Base-by-base conservation (phyloP, 2,888 invertebrate genomes). In the Zele albiditarsus region DNA sequence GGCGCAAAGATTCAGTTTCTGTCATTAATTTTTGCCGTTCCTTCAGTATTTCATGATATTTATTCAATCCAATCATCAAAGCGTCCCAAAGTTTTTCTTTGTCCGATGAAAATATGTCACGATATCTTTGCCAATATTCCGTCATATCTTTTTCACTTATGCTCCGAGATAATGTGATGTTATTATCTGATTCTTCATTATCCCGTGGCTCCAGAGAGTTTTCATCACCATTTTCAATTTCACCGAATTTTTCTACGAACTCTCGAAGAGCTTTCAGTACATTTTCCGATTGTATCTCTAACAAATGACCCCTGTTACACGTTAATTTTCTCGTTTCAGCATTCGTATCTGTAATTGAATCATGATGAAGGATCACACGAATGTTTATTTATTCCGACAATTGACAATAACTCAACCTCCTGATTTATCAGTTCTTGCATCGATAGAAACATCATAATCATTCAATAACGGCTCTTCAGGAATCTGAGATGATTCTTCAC, bases 31-130 rank as follows among this genome's bases (percentile, higher is more conserved):
- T 91, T 80, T 93, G 93, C 0, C 95, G 91, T 84, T 94, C 94
- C 91, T 93, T 93, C 78, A 94, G 89, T 79, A 93, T 91, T 38
- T 91, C 90, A 78, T 93, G 90, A 88, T 94, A 95, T 84, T 92
- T 92, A 74, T 92, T 91, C 27, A 95, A 89, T 4, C 93, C 94
- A 25, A 91, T 89, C 6, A 93, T 86, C 57, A 95, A 84, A 3
- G 92, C 93, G 81, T 94, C 93, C 96, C 96, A 96, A 57, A 95
- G 89, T 75, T 92, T 91, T 80, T 93, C 92, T 79, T 93, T 93
- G 62, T 93, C 91, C 0, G 89, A 79, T 0, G 93, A 90, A 81
- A 94, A 93, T 8, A 93, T 87, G 53, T 90, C 90, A 76, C 90
- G 90, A 88, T 94, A 95, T 78, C 92, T 91, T 8, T 89, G 85